Evolutionary conservation across 2,113 vertebrate species (phyloP), one percentile per base, ranked within the genome.

Genomic region (Tenrec ecaudatus): DNA sequence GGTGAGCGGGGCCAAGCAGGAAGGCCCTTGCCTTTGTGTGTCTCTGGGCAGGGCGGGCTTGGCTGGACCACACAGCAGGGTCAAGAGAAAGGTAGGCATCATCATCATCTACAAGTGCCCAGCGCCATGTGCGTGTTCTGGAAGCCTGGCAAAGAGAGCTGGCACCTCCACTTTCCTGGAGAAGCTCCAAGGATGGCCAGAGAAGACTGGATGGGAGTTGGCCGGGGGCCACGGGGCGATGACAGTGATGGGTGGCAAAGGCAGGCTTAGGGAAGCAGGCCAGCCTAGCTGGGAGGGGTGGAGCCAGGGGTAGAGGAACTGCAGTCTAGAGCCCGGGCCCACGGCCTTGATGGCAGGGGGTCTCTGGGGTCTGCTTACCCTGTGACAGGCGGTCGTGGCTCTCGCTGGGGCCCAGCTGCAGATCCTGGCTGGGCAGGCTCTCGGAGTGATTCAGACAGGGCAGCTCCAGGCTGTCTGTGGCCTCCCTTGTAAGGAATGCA

Each of bases 321-420:
- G 47, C 2, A 3, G 53, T 31, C 10, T 58, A 43, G 47, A 88
- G 33, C 69, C 38, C n/a, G 53, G 27, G 69, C 33, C 3, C 2
- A 2, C 23, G 29, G 36, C 40, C 47, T 53, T 33, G 25, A 36
- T 0, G 1, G 64, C 79, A 31, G 9, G 12, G 66, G 66, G 0
- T 14, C 62, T 47, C 1, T 23, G 7, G 0, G 0, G 19, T 38
- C 1, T 3, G 82, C 97, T 96, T 92, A 98, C 99, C 99, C 98
- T 99, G 99, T 4, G 98, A 99, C 43, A 99, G 98, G 88, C 98
- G 98, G 68, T 99, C 99, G 0, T 96, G 97, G 25, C 98, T 98
- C 91, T 99, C 99, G 0, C 97, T 97, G 88, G 98, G 96, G 53
- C 97, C 93, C 95, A 98, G 92, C 77, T 97, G 93, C 84, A 98